These are phyloP conservation scores for Spongia lamella DNA, from an alignment of 37 sponge, comb jelly and placozoan species.

Conservation along the genomic window DNA sequence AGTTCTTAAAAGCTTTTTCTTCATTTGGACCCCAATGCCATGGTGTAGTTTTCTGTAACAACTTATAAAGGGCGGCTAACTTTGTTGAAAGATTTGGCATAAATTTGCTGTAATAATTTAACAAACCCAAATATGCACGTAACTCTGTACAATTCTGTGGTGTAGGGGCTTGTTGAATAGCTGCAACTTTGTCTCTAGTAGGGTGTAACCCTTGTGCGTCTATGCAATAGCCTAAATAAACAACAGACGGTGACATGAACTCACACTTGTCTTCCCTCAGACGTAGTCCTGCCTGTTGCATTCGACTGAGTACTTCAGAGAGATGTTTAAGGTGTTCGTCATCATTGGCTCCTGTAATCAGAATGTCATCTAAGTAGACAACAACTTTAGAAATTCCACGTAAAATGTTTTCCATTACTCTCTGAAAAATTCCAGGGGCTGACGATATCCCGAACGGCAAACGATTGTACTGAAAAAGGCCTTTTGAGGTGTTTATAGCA, in stretches of 20 bases:
- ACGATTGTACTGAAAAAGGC: constrained; percentile 16
- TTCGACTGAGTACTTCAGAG: constrained; percentile 8
- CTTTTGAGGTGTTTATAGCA: constrained; percentile 33
- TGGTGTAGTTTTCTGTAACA: not conserved
- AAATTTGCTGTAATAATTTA: not conserved
- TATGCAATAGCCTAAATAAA: constrained; percentile 20
- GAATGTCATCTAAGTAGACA: constrained; percentile 39
- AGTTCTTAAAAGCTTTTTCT: constrained; percentile 32
- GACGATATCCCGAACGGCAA: constrained; percentile 30
- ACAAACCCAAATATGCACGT: not conserved
- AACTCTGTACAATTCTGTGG: not conserved
- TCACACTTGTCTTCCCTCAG: constrained; percentile 1
- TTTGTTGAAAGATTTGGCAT: constrained; percentile 11
- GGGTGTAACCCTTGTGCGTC: constrained; percentile 12
- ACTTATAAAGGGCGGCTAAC: not conserved
- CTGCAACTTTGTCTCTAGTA: constrained; percentile 23
- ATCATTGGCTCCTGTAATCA: constrained; percentile 14
- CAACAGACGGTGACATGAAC: constrained; percentile 15
- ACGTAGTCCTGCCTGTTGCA: not conserved
- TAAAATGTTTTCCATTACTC: constrained; percentile 34
- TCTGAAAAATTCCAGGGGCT: constrained; percentile 32
- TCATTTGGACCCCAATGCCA: constrained; percentile 46
- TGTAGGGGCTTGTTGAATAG: not conserved
- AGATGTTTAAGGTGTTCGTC: constrained; percentile 7
- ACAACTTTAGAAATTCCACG: constrained; percentile 32